A percentile compares a stretch with the other conserved stretches of the same genome.
phyloP scores from a whole-genome alignment of 2,113 vertebrate genomes.

The Hystrix cristata region DNA sequence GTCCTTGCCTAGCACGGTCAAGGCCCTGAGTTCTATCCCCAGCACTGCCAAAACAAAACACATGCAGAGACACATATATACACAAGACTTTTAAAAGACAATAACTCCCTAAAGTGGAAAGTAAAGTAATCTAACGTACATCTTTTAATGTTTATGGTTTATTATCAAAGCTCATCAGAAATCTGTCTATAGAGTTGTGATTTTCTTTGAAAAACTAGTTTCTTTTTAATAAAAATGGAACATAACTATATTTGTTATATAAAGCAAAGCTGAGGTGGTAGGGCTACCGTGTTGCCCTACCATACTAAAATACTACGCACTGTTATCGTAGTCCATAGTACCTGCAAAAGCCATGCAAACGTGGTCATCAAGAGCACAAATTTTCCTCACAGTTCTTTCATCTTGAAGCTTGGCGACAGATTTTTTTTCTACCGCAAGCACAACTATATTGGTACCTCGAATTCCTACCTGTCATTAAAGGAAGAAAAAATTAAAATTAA shows the following conservation, averaged over 20 bases:
- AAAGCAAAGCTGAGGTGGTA: not conserved
- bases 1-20: not conserved
- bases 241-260: not conserved
- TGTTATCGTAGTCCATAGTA: constrained; percentile 61
- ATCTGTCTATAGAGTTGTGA: not conserved
- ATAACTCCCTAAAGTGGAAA: constrained; percentile 1
- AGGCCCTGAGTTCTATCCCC: not conserved
- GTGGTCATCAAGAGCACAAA: constrained; percentile 91
- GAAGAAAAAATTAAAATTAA: constrained; percentile 44
- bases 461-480: constrained; percentile 90
- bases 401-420: constrained; percentile 92
- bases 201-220: not conserved
- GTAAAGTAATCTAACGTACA: not conserved
- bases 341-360: constrained; percentile 94
- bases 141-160: not conserved
- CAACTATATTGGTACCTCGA: constrained; percentile 91
- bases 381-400: constrained; percentile 93
- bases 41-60: not conserved
- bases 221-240: not conserved
- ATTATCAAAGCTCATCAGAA: constrained; percentile 11
- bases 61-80: not conserved
- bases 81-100: not conserved
- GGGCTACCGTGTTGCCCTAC: not conserved
- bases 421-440: constrained; percentile 92
- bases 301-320: not conserved